phyloP scores from a whole-genome alignment of 2,888 invertebrate genomes.

The Unio delphinus region DNA sequence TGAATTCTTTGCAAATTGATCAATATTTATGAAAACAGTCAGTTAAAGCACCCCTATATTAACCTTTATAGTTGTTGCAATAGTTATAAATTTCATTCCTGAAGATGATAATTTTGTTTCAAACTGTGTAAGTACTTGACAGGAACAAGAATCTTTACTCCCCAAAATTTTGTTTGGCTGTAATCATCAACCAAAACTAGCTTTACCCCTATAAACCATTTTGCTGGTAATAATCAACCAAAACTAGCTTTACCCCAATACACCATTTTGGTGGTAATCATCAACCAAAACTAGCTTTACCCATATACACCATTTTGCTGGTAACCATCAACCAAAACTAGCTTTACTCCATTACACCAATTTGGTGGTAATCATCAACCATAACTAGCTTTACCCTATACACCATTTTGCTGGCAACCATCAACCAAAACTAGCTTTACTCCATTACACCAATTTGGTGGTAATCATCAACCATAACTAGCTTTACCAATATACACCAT shows the following conservation, averaged over 20 bases:
- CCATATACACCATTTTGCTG: not conserved
- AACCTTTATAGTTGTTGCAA: too few relatives aligned
- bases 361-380: constrained; percentile 91
- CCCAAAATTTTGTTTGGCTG: constrained; percentile 66
- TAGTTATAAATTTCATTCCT: too few relatives aligned
- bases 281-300: constrained; percentile 88
- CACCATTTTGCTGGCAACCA: too few relatives aligned
- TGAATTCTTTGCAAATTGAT: too few relatives aligned
- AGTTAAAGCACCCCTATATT: too few relatives aligned
- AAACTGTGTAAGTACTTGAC: too few relatives aligned
- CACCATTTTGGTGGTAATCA: constrained; percentile 85
- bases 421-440: not conserved
- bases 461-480: constrained; percentile 84
- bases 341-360: constrained; percentile 62
- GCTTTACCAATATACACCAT: constrained; percentile 10
- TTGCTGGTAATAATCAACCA: too few relatives aligned
- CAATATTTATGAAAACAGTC: too few relatives aligned
- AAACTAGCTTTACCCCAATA: constrained; percentile 9
- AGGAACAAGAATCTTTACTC: not conserved
- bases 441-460: constrained; percentile 78
- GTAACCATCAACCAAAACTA: too few relatives aligned
- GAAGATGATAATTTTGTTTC: too few relatives aligned
- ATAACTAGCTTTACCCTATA: constrained; percentile 82
- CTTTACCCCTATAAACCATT: too few relatives aligned
- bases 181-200: too few relatives aligned